Evolutionary conservation across 2,797 vertebrate genomes (phyloP).

Genomic region (Pseudochromis fuscus): DNA sequence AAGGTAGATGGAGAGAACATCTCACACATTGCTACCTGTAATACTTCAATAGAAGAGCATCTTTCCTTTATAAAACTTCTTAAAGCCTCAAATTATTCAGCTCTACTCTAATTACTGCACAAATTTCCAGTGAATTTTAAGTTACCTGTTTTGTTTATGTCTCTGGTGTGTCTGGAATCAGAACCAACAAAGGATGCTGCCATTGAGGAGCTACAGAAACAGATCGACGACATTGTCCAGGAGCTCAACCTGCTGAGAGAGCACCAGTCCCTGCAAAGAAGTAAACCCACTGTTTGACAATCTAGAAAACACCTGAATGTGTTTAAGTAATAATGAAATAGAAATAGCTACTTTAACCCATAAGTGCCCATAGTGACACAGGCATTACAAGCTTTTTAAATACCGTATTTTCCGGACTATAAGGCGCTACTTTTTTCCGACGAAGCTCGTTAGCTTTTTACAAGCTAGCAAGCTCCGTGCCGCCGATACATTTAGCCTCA

Average conservation of each 20-base stretch:
- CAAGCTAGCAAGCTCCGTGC: too few relatives aligned
- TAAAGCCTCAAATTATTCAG: too few relatives aligned
- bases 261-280: constrained; percentile 92
- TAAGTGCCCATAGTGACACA: too few relatives aligned
- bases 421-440: too few relatives aligned
- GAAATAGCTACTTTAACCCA: neutral
- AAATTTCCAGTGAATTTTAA: neutral
- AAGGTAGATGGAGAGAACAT: constrained; percentile 84
- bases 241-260: constrained; percentile 93
- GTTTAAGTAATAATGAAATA: neutral
- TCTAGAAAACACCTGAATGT: neutral
- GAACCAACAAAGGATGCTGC: constrained; percentile 79
- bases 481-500: too few relatives aligned
- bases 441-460: too few relatives aligned
- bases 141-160: neutral
- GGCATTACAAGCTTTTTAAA: too few relatives aligned
- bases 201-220: constrained; percentile 88
- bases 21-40: neutral
- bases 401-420: too few relatives aligned
- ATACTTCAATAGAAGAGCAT: too few relatives aligned
- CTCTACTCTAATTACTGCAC: too few relatives aligned
- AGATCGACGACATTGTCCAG: constrained; percentile 87
- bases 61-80: too few relatives aligned
- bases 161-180: constrained; percentile 34
- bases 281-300: constrained; percentile 68